Evolutionary conservation across 2,797 vertebrate species (phyloP).

Genomic region (Acanthis flammea): DNA sequence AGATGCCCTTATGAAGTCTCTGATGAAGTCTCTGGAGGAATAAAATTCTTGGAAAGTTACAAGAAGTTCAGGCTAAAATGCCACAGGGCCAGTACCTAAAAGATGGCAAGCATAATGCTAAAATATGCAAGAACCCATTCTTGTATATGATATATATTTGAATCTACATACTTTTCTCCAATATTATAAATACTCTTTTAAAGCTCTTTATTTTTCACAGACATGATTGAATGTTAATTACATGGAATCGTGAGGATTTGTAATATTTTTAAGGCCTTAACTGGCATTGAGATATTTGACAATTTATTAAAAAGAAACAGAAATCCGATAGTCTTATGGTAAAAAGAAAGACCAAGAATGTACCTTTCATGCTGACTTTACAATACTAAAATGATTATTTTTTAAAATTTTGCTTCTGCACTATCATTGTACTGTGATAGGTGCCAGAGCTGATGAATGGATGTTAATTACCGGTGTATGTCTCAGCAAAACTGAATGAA

Average conservation of each 20-base stretch:
- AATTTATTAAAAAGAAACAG: neutral
- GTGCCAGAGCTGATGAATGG: neutral
- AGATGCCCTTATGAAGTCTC: neutral
- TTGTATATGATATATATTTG: neutral
- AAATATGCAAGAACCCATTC: neutral
- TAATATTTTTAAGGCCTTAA: neutral
- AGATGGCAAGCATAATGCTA: neutral
- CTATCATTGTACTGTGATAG: neutral
- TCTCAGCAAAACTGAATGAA: conserved; percentile 20
- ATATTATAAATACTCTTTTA: neutral
- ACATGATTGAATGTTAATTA: neutral
- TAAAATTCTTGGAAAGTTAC: neutral
- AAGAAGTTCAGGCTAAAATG: neutral
- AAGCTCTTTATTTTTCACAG: neutral
- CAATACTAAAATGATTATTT: neutral
- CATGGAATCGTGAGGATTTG: neutral
- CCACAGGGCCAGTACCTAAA: neutral
- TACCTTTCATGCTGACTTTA: neutral
- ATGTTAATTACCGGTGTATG: neutral
- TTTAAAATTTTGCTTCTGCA: neutral
- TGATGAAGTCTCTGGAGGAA: neutral
- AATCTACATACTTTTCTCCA: neutral
- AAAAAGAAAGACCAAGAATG: neutral
- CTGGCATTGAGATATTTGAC: neutral
- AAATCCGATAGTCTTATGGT: neutral